Percentiles rank a stretch among this genome's conserved stretches.
Evolutionary conservation across 1,140 invertebrate genomes (phyloP).

Genomic region (Psilanteris sp.): DNA sequence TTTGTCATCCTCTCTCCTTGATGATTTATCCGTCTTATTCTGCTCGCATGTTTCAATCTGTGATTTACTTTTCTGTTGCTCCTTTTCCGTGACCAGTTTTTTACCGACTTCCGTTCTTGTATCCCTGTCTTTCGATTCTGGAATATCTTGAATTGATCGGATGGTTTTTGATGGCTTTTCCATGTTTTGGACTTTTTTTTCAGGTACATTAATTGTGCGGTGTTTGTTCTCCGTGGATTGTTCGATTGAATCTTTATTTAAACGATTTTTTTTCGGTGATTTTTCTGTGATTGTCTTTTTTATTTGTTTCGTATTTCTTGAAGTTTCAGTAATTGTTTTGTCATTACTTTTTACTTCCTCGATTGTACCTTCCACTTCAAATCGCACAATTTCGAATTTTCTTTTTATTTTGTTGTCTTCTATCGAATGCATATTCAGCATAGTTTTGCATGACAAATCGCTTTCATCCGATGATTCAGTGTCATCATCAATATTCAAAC

Average conservation of each 20-base stretch:
- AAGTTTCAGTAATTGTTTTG: not conserved
- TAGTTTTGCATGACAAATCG: constrained; percentile 75
- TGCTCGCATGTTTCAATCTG: constrained; percentile 31
- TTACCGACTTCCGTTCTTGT: constrained; percentile 9
- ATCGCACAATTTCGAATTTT: constrained; percentile 12
- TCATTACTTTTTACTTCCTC: not conserved
- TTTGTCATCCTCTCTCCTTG: constrained; percentile 31
- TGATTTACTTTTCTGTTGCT: constrained; percentile 37
- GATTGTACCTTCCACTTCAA: too few species aligned
- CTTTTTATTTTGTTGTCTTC: constrained; percentile 49
- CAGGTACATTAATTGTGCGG: constrained; percentile 37
- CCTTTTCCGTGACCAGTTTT: constrained; percentile 27
- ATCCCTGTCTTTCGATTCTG: constrained; percentile 33
- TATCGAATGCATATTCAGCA: constrained; percentile 69
- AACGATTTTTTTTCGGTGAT: not conserved
- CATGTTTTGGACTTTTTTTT: constrained; percentile 32
- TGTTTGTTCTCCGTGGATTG: constrained; percentile 28
- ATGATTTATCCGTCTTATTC: constrained; percentile 35
- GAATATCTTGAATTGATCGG: constrained; percentile 36
- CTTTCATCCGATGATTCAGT: constrained; percentile 73
- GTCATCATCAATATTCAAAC: constrained; percentile 59
- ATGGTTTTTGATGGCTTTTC: constrained; percentile 43
- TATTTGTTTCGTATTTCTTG: constrained; percentile 13
- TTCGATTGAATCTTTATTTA: too few species aligned
- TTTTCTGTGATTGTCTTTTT: constrained; percentile 13